phyloP scores from a whole-genome alignment of 2,888 invertebrate species.

The Orthosia incerta region DNA sequence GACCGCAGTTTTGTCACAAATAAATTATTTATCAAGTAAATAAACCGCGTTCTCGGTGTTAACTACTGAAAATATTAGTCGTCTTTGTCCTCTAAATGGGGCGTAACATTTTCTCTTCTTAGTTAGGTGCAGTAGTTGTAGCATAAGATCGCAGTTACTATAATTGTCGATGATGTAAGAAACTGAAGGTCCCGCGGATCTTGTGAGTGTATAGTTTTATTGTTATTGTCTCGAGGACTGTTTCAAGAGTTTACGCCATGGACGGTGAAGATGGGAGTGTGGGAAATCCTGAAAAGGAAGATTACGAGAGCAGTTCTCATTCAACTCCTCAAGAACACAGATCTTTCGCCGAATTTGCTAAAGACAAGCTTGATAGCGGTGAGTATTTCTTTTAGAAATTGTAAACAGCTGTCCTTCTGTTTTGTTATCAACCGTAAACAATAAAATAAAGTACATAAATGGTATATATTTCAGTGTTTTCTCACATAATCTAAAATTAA shows the following conservation, averaged over 20 bases:
- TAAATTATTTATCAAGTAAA: slow-evolving; percentile 72
- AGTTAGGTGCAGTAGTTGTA: slow-evolving; percentile 32
- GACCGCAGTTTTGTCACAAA: slow-evolving; percentile 64
- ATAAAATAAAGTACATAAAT: neutral
- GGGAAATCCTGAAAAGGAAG: slow-evolving; percentile 83
- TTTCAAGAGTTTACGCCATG: slow-evolving; percentile 74
- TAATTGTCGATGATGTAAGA: slow-evolving; percentile 90
- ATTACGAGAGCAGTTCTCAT: slow-evolving; percentile 85
- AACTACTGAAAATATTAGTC: slow-evolving; percentile 47
- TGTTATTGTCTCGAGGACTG: slow-evolving; percentile 72
- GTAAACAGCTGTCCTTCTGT: slow-evolving; percentile 22
- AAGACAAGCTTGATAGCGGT: slow-evolving; percentile 89
- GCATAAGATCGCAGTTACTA: slow-evolving; percentile 67
- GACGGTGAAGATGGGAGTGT: slow-evolving; percentile 81
- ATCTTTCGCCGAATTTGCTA: slow-evolving; percentile 88
- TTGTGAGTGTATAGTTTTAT: slow-evolving; percentile 75
- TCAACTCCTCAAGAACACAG: slow-evolving; percentile 88
- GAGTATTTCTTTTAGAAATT: slow-evolving; percentile 59
- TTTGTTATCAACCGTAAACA: neutral
- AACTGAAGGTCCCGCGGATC: slow-evolving; percentile 78
- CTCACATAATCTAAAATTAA: neutral
- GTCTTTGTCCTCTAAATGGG: slow-evolving; percentile 27
- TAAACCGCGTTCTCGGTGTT: slow-evolving; percentile 54
- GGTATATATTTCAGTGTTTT: neutral
- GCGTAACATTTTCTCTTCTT: slow-evolving; percentile 31